Evolutionary conservation across 2,113 vertebrate species (phyloP).

Genomic region (Eptatretus burgeri): DNA sequence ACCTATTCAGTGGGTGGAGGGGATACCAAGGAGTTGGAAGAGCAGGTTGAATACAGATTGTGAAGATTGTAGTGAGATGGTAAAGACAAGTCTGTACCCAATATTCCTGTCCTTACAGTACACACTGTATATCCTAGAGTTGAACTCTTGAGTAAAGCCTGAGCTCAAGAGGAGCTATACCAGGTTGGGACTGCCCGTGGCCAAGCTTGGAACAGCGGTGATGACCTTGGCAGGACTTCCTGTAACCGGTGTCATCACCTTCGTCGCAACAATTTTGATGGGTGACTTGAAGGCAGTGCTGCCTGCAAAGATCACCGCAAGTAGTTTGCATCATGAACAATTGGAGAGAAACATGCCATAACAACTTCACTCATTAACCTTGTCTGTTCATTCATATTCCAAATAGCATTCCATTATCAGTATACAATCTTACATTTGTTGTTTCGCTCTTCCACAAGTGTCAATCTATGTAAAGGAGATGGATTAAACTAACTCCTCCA

Average conservation of each 20-base stretch:
- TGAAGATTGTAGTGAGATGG: neutral
- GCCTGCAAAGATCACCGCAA: neutral
- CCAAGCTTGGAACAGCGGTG: slow-evolving; percentile 8
- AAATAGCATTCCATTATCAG: no score
- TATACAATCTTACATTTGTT: no score
- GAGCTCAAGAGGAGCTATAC: neutral
- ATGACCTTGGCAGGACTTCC: slow-evolving; percentile 8
- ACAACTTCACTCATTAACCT: neutral
- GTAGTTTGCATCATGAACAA: neutral
- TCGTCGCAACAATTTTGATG: slow-evolving; percentile 8
- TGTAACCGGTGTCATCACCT: slow-evolving; percentile 7
- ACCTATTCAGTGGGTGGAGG: slow-evolving; percentile 3
- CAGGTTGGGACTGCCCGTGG: slow-evolving; percentile 5
- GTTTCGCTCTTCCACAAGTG: neutral
- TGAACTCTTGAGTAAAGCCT: neutral
- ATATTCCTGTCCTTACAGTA: neutral
- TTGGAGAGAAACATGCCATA: neutral
- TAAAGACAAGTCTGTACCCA: neutral
- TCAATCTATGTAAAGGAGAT: no score
- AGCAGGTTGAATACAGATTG: neutral
- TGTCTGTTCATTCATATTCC: no score
- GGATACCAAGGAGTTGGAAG: no score
- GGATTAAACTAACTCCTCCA: no score
- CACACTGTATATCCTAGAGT: neutral
- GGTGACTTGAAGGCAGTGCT: slow-evolving; percentile 8